These are phyloP conservation scores for Galemys pyrenaicus DNA, from an alignment of 2,113 vertebrate species.

Conservation along the genomic window DNA sequence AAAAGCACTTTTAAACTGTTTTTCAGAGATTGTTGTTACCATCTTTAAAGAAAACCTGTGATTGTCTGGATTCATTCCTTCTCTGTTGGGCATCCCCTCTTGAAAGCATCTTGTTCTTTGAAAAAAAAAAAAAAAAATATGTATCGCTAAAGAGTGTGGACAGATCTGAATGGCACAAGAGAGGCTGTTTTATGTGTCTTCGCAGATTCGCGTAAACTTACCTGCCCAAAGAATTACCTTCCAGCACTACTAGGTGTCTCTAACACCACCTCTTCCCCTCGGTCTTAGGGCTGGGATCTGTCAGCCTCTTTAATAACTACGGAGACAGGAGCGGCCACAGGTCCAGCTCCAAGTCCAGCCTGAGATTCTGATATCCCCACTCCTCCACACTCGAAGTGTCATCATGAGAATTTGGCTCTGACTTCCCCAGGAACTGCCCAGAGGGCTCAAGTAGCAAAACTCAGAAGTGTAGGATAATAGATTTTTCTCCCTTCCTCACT, in stretches of 20 bases:
- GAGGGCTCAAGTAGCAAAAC: neutral
- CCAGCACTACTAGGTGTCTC: neutral
- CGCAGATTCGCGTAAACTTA: neutral
- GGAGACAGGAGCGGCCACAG: neutral
- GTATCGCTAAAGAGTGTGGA: neutral
- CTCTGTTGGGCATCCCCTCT: neutral
- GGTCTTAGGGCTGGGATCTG: neutral
- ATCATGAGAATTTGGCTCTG: accelerated
- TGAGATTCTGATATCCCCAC: neutral
- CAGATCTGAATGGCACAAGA: neutral
- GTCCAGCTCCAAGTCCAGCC: neutral
- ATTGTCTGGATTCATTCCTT: neutral
- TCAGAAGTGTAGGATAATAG: neutral
- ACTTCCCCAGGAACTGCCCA: neutral
- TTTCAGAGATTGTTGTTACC: neutral
- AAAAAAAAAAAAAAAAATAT: neutral
- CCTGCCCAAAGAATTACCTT: neutral
- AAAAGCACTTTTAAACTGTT: neutral
- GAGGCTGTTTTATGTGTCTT: neutral
- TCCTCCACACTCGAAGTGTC: neutral
- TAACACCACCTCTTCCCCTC: neutral
- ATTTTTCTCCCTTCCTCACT: neutral
- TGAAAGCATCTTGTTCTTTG: neutral
- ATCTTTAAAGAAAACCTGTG: neutral
- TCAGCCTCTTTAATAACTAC: neutral